Conservation (phyloP, 2,113 vertebrate species). For the Paramormyrops kingsleyae region DNA sequence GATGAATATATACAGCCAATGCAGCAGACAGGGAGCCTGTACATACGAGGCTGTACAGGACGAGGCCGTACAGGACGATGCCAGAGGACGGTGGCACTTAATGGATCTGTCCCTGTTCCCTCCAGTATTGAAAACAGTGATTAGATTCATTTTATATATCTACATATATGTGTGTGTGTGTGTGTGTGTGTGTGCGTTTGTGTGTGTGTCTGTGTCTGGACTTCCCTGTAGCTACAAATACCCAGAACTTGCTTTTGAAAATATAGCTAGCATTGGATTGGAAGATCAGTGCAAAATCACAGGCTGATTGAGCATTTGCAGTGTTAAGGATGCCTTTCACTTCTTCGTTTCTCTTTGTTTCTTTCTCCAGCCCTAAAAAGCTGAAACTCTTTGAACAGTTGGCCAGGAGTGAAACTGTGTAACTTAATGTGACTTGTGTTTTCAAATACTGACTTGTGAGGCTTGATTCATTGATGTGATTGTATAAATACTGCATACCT, state of each 20-base stretch:
- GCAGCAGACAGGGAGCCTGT: no score
- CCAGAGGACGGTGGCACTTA: neutral
- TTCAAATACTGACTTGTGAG: neutral
- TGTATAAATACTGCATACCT: neutral
- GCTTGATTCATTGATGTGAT: neutral
- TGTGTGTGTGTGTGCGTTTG: neutral
- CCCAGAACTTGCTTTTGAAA: neutral
- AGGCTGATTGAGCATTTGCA: neutral
- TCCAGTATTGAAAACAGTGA: neutral
- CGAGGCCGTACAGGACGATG: neutral
- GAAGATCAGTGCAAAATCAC: neutral
- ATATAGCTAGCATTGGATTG: neutral
- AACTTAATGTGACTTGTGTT: neutral
- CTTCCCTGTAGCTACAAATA: neutral
- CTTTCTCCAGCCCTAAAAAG: neutral
- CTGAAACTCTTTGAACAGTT: neutral
- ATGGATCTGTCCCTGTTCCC: neutral
- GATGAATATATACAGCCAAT: no score
- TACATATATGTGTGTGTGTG: neutral
- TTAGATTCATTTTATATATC: neutral
- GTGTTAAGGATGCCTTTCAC: neutral
- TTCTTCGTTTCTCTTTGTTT: neutral
- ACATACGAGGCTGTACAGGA: neutral
- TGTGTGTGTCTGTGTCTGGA: neutral
- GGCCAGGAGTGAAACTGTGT: neutral